Conservation (phyloP, 1,140 invertebrate species). For the Drosophila sturtevanti region DNA sequence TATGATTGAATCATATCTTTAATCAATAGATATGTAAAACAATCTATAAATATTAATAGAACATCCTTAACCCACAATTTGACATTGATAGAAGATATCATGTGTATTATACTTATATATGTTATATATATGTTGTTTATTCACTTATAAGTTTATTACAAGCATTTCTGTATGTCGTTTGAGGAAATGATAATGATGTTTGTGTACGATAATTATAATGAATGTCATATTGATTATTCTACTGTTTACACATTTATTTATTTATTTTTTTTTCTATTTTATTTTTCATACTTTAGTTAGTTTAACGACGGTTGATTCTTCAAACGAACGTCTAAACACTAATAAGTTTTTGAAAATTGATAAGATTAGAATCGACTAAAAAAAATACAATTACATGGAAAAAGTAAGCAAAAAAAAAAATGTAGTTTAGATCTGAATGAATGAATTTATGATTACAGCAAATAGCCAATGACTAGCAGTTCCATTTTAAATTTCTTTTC, state of each 20-base stretch:
- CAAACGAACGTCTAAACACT: not conserved
- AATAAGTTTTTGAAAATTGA: conserved; percentile 2
- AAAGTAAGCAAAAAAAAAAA: not conserved
- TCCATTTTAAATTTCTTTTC: no score
- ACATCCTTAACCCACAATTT: not conserved
- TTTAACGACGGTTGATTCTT: not conserved
- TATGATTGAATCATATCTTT: not conserved
- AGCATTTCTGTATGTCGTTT: not conserved
- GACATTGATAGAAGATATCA: conserved; percentile 1
- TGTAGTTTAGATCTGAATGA: not conserved
- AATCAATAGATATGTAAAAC: not conserved
- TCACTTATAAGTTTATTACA: not conserved
- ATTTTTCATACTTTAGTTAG: not conserved
- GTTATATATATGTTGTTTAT: not conserved
- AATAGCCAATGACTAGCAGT: no score
- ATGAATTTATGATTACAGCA: not conserved
- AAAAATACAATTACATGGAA: not conserved
- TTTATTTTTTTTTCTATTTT: not conserved
- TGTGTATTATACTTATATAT: not conserved
- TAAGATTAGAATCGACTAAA: not conserved
- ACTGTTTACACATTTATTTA: conserved; percentile 14
- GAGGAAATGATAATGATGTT: not conserved
- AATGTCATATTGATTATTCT: not conserved
- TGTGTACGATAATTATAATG: not conserved
- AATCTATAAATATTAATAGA: not conserved